Percentiles rank a stretch among this genome's conserved stretches.
phyloP scores from a whole-genome alignment of 2,797 vertebrate species.

The Macroramphosus scolopax region DNA sequence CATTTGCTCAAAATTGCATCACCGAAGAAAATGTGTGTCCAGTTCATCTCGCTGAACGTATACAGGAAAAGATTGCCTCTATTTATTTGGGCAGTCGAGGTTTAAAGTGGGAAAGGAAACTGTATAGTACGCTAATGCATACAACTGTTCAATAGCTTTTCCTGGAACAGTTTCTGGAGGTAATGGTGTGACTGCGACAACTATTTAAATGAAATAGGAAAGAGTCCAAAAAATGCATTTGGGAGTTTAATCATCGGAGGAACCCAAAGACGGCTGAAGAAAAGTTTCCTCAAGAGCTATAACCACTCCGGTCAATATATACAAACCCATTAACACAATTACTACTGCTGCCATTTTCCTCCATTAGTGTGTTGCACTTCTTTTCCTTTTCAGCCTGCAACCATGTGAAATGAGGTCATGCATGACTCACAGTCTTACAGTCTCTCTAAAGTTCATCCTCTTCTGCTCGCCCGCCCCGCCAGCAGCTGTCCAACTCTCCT shows the following conservation, averaged over 20 bases:
- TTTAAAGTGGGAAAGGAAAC: slow-evolving; percentile 35
- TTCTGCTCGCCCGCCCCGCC: too few relatives aligned
- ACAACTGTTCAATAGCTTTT: slow-evolving; percentile 14
- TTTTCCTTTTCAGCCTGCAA: slow-evolving; percentile 12
- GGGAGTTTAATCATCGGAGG: slow-evolving; percentile 29
- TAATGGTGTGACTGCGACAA: slow-evolving; percentile 30
- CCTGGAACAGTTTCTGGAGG: slow-evolving; percentile 27
- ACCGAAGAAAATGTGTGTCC: too few relatives aligned
- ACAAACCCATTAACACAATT: slow-evolving; percentile 47
- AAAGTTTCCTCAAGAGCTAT: slow-evolving; percentile 26
- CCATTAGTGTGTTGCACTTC: slow-evolving; percentile 12
- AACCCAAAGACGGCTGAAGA: slow-evolving; percentile 5
- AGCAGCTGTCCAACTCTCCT: neutral
- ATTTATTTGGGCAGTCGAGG: slow-evolving; percentile 11
- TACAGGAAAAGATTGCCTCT: slow-evolving; percentile 7
- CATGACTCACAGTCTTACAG: slow-evolving; percentile 31
- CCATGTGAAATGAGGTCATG: slow-evolving; percentile 26
- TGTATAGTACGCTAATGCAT: slow-evolving; percentile 9
- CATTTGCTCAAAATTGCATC: too few relatives aligned
- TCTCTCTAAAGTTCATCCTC: slow-evolving; percentile 16
- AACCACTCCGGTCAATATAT: slow-evolving; percentile 40
- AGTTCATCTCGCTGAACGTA: slow-evolving; percentile 16
- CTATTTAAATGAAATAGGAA: slow-evolving; percentile 39
- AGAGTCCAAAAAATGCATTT: slow-evolving; percentile 39
- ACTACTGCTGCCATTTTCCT: slow-evolving; percentile 16